phyloP scores from a whole-genome alignment of 1,140 invertebrate species.

The Zaprionus taronus region DNA sequence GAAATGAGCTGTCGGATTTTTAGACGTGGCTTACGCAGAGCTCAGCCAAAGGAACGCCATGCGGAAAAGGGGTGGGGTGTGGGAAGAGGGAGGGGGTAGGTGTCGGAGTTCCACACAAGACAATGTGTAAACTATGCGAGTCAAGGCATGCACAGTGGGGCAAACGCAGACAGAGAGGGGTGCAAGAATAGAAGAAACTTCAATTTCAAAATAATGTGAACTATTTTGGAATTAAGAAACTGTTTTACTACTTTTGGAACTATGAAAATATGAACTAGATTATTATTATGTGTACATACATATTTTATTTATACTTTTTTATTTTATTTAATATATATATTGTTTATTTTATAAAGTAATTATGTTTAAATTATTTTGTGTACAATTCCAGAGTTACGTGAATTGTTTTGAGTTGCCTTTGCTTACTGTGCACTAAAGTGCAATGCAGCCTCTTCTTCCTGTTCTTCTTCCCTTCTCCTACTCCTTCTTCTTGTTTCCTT shows the following conservation, averaged over 20 bases:
- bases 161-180: neutral
- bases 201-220: neutral
- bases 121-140: constrained; percentile 70
- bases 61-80: neutral
- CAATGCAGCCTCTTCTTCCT: neutral
- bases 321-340: no score
- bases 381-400: neutral
- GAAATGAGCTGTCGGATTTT: constrained; percentile 77
- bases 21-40: constrained; percentile 71
- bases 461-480: neutral
- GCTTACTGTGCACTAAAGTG: neutral
- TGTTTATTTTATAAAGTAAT: no score
- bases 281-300: no score
- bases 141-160: constrained; percentile 40
- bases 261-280: no score
- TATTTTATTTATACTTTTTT: no score
- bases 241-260: no score
- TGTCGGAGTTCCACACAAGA: constrained; percentile 26
- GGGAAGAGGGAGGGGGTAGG: neutral
- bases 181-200: neutral
- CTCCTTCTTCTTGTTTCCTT: constrained; percentile 6
- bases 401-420: no score
- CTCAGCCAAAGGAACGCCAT: constrained; percentile 49
- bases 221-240: no score
- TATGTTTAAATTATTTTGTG: no score